These are phyloP conservation scores for Oligia strigilis DNA, from an alignment of 2,888 invertebrate genomes.

Conservation along the genomic window DNA sequence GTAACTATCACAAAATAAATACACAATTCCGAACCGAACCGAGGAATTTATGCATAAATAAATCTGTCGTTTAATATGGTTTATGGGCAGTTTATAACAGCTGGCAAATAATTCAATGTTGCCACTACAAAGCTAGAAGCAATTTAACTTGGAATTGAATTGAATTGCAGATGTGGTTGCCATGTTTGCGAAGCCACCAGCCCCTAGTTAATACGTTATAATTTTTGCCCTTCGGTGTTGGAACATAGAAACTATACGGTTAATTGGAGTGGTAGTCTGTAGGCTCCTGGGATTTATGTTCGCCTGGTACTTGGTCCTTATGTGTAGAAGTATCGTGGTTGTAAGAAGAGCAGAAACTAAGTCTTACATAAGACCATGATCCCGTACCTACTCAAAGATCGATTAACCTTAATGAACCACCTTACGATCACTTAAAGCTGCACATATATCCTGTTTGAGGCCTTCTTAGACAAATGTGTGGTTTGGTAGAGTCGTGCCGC, in stretches of 20 bases:
- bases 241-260: constrained; percentile 44
- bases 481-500: constrained; percentile 34
- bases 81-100: constrained; percentile 83
- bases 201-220: constrained; percentile 60
- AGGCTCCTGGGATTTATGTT: constrained; percentile 43
- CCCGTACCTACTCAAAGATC: constrained; percentile 23
- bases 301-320: constrained; percentile 39
- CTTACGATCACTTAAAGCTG: constrained; percentile 37
- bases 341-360: neutral
- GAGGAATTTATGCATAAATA: constrained; percentile 76
- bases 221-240: constrained; percentile 62
- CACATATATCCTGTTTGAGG: constrained; percentile 14
- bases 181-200: constrained; percentile 65
- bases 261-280: constrained; percentile 43
- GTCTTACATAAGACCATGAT: constrained; percentile 24
- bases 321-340: neutral
- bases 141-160: constrained; percentile 80
- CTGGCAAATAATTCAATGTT: constrained; percentile 81
- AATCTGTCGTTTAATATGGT: constrained; percentile 79
- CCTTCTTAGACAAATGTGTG: constrained; percentile 49
- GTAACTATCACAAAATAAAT: constrained; percentile 63
- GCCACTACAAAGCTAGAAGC: constrained; percentile 76
- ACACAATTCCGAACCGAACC: constrained; percentile 57
- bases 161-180: constrained; percentile 81
- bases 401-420: constrained; percentile 45